These are phyloP conservation scores for Laticauda colubrina DNA, from an alignment of 2,113 vertebrate genomes.

Conservation along the genomic window DNA sequence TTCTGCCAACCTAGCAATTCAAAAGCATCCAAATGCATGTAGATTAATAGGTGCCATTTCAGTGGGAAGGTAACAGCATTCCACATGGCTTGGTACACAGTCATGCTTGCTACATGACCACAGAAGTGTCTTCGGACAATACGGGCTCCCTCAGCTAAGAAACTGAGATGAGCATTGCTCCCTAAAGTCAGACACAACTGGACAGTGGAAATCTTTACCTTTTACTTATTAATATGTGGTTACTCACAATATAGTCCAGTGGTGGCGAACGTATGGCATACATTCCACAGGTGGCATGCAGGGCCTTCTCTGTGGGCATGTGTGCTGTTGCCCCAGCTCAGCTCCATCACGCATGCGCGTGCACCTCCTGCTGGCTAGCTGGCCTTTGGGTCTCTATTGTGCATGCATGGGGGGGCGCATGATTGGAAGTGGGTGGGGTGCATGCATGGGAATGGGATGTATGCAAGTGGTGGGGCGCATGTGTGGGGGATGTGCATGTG, in stretches of 20 bases:
- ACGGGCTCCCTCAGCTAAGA: not conserved
- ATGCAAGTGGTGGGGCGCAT: no score
- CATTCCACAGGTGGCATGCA: no score
- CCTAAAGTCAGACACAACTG: not conserved
- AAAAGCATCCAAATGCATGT: not conserved
- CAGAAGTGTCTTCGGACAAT: not conserved
- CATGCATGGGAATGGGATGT: no score
- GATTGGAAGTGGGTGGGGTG: no score
- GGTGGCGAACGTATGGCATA: no score
- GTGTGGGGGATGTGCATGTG: no score
- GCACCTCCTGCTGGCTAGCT: no score
- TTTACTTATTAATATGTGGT: not conserved
- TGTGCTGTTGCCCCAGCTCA: no score
- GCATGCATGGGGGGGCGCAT: no score
- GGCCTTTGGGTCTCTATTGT: no score
- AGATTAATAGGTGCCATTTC: not conserved
- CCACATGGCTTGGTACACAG: not conserved
- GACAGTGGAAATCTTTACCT: not conserved
- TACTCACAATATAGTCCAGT: not conserved
- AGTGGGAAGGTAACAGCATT: not conserved
- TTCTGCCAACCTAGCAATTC: not conserved
- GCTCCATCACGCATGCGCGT: no score
- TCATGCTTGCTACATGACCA: not conserved
- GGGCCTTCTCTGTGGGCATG: no score
- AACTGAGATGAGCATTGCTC: not conserved